Evolutionary conservation across 2,797 vertebrate species (phyloP).

Genomic region (Scleropages formosus): DNA sequence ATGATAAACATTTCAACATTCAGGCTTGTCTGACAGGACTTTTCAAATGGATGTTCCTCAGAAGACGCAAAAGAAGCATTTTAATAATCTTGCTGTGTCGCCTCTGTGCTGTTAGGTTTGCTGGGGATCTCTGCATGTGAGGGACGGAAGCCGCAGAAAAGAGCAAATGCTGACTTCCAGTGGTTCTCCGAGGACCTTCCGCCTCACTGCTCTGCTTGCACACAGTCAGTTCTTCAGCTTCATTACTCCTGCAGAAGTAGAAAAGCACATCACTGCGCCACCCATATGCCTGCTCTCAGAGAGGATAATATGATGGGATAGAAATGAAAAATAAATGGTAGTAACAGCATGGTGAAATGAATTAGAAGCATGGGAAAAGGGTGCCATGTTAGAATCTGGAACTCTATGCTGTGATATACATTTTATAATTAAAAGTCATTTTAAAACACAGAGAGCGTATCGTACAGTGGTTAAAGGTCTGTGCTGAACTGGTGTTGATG

Average conservation of each 20-base stretch:
- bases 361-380: background rate
- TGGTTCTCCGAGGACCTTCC: constrained; percentile 47
- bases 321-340: constrained; percentile 29
- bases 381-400: constrained; percentile 1
- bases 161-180: constrained; percentile 46
- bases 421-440: background rate
- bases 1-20: too few relatives aligned
- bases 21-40: too few relatives aligned
- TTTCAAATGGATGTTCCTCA: too few relatives aligned
- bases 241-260: constrained; percentile 37
- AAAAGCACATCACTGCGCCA: constrained; percentile 27
- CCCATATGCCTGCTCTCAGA: constrained; percentile 31
- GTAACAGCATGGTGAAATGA: background rate
- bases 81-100: background rate
- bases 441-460: background rate
- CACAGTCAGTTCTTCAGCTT: constrained; percentile 49
- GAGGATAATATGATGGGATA: constrained; percentile 37
- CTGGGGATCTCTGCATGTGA: constrained; percentile 11
- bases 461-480: background rate
- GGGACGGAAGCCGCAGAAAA: constrained; percentile 7
- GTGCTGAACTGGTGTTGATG: background rate
- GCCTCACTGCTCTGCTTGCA: constrained; percentile 47
- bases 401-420: background rate
- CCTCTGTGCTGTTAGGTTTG: background rate
- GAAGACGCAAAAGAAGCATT: background rate